Evolutionary conservation across 2,797 vertebrate genomes (phyloP).

Genomic region (Microctenopoma lineatum): DNA sequence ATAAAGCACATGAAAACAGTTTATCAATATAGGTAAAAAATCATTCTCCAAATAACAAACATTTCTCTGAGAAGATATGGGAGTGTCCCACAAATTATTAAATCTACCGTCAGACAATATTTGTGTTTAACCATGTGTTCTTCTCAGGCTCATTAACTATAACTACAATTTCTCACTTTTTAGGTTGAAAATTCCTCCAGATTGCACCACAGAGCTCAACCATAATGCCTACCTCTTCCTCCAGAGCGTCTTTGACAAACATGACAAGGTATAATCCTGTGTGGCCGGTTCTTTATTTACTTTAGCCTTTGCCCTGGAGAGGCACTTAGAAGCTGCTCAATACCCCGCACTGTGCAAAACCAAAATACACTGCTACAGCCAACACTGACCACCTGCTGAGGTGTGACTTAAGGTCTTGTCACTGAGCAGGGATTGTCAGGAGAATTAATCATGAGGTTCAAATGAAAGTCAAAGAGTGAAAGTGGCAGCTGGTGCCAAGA

Average conservation of each 20-base stretch:
- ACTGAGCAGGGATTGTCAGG: slow-evolving; percentile 48
- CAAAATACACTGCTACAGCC: slow-evolving; percentile 26
- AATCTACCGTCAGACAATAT: too few relatives aligned
- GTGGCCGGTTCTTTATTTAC: slow-evolving; percentile 44
- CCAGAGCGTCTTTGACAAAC: slow-evolving; percentile 96
- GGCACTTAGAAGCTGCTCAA: slow-evolving; percentile 46
- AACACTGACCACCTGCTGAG: slow-evolving; percentile 46
- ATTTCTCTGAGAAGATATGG: too few relatives aligned
- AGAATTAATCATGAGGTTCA: slow-evolving; percentile 50
- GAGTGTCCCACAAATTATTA: too few relatives aligned
- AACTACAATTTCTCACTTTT: slow-evolving; percentile 10
- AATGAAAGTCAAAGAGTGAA: slow-evolving; percentile 47
- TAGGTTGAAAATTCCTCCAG: slow-evolving; percentile 92
- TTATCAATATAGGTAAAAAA: too few relatives aligned
- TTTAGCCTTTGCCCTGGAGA: slow-evolving; percentile 35
- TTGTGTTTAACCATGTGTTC: not conserved
- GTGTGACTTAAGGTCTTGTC: slow-evolving; percentile 37
- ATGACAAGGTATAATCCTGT: slow-evolving; percentile 90
- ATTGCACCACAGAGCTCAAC: slow-evolving; percentile 97
- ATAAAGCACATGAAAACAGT: too few relatives aligned
- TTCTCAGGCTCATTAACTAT: not conserved
- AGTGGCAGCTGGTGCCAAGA: slow-evolving; percentile 31
- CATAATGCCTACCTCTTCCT: slow-evolving; percentile 97
- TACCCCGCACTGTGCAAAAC: not conserved
- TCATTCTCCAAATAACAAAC: too few relatives aligned